Conservation (phyloP, 2,888 invertebrate genomes). For the Ennomos quercinarius region DNA sequence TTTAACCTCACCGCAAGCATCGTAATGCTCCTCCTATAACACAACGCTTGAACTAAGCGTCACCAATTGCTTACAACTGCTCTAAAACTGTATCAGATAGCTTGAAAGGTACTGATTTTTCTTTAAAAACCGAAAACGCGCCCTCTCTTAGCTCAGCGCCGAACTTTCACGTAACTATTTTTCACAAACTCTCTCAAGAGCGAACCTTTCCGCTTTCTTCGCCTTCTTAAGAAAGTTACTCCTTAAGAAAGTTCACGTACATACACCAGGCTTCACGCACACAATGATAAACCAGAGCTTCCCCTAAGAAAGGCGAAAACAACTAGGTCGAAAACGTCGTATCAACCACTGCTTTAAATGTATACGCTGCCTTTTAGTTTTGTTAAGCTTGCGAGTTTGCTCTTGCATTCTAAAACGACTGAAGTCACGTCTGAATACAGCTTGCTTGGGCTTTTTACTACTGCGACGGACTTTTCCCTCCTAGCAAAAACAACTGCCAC, state of each 20-base stretch:
- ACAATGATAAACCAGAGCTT: constrained; percentile 17
- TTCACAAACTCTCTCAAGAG: constrained; percentile 78
- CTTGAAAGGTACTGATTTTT: constrained; percentile 8
- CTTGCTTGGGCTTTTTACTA: constrained; percentile 45
- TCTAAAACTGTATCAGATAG: neutral
- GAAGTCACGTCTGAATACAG: constrained; percentile 26
- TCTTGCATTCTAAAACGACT: constrained; percentile 43
- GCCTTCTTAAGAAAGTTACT: constrained; percentile 80
- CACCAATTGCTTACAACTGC: neutral
- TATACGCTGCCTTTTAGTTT: constrained; percentile 38
- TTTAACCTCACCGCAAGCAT: neutral
- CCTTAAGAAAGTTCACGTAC: constrained; percentile 76
- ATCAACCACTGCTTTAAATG: constrained; percentile 30
- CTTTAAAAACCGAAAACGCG: constrained; percentile 50
- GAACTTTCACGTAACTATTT: constrained; percentile 70
- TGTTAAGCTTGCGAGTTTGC: neutral
- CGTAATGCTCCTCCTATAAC: too few relatives aligned
- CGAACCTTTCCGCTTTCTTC: constrained; percentile 82
- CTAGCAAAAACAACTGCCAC: constrained; percentile 48
- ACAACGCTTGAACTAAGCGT: constrained; percentile 3
- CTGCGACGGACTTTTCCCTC: constrained; percentile 31
- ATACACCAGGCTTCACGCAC: constrained; percentile 34
- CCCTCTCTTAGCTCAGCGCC: constrained; percentile 65
- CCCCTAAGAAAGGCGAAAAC: constrained; percentile 49
- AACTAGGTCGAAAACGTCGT: constrained; percentile 47